phyloP scores from a whole-genome alignment of 2,113 vertebrate genomes.

The Stigmatopora argus region DNA sequence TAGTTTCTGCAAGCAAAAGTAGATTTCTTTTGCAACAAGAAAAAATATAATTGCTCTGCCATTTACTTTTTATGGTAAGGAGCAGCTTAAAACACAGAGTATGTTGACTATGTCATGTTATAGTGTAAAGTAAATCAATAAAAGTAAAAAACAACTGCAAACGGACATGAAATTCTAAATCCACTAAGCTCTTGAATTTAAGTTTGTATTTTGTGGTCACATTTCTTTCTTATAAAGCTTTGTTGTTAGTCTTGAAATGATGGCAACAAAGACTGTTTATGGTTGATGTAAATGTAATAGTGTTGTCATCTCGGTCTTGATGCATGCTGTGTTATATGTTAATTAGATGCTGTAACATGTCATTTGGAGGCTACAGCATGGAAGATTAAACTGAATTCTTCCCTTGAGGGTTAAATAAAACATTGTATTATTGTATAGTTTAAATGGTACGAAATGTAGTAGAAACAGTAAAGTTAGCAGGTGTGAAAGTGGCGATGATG shows the following conservation, averaged over 20 bases:
- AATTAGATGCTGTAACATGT: background rate
- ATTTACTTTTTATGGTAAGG: background rate
- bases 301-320: slow-evolving; percentile 46
- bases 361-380: background rate
- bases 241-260: slow-evolving; percentile 18
- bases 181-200: background rate
- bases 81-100: background rate
- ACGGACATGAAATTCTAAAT: too few relatives aligned
- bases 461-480: background rate
- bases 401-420: background rate
- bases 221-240: background rate
- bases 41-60: background rate
- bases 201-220: background rate
- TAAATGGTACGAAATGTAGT: background rate
- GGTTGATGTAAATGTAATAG: background rate
- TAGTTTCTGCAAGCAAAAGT: too few relatives aligned
- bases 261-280: background rate
- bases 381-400: background rate
- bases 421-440: background rate
- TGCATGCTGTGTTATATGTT: background rate
- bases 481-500: background rate
- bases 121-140: background rate
- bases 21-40: too few relatives aligned
- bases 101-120: background rate
- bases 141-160: background rate